phyloP scores from a whole-genome alignment of 1,140 invertebrate genomes.

The Pseudomyrmex concolor region DNA sequence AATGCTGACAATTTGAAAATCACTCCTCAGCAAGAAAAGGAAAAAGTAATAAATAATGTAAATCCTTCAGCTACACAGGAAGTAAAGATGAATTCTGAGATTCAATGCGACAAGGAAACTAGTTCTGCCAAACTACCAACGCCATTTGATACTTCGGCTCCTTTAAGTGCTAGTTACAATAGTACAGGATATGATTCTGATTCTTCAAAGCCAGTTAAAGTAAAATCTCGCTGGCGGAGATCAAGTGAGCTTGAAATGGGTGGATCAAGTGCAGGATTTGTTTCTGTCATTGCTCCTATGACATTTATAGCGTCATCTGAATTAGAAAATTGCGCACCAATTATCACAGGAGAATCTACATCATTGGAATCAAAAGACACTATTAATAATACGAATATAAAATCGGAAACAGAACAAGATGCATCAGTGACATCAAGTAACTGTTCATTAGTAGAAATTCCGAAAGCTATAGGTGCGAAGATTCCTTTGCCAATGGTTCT shows the following conservation, averaged over 20 bases:
- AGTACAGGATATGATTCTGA: slow-evolving; percentile 83
- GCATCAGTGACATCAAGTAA: slow-evolving; percentile 36
- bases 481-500: slow-evolving; percentile 78
- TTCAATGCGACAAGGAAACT: slow-evolving; percentile 79
- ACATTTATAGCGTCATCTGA: slow-evolving; percentile 78
- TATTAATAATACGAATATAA: slow-evolving; percentile 59
- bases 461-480: slow-evolving; percentile 75
- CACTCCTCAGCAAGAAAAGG: slow-evolving; percentile 73
- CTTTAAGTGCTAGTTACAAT: slow-evolving; percentile 65
- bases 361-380: slow-evolving; percentile 63
- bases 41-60: slow-evolving; percentile 72
- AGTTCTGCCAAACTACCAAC: slow-evolving; percentile 70
- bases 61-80: slow-evolving; percentile 67
- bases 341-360: slow-evolving; percentile 43
- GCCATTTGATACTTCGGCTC: slow-evolving; percentile 72
- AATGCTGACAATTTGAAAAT: slow-evolving; percentile 77
- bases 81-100: slow-evolving; percentile 70
- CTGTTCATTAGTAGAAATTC: slow-evolving; percentile 41
- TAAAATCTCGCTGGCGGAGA: slow-evolving; percentile 93
- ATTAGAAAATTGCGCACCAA: slow-evolving; percentile 73
- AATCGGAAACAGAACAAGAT: slow-evolving; percentile 59
- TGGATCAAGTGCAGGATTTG: slow-evolving; percentile 73
- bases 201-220: slow-evolving; percentile 91
- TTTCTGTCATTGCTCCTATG: slow-evolving; percentile 59
- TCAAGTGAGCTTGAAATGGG: slow-evolving; percentile 93